These are phyloP conservation scores for Orthonyx spaldingii DNA, from an alignment of 2,113 vertebrate species.

Conservation along the genomic window DNA sequence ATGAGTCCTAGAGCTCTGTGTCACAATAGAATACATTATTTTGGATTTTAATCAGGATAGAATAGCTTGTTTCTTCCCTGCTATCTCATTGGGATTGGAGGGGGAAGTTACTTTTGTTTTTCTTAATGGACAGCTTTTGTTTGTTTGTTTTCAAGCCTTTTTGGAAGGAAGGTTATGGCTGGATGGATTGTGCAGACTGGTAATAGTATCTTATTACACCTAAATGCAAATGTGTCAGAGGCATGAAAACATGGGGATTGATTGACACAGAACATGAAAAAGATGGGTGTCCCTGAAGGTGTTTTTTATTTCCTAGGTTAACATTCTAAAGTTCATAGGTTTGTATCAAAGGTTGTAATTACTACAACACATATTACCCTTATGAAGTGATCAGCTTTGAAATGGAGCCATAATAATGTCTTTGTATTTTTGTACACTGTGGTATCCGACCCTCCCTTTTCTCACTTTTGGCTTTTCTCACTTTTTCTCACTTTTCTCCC, in stretches of 20 bases:
- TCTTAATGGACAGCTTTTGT: background rate
- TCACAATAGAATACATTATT: background rate
- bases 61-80: background rate
- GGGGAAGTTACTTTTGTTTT: background rate
- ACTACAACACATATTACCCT: background rate
- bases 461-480: no score
- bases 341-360: background rate
- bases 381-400: background rate
- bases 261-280: background rate
- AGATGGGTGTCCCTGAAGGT: background rate
- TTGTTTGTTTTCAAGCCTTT: background rate
- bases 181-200: background rate
- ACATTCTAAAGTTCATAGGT: background rate
- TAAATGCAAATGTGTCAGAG: background rate
- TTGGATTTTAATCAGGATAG: background rate
- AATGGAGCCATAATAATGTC: background rate
- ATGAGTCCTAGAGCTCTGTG: background rate
- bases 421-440: background rate
- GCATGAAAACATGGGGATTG: background rate
- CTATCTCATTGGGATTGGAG: background rate
- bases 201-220: background rate
- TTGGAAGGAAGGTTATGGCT: background rate
- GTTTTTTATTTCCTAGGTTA: background rate
- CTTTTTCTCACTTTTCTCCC: no score
- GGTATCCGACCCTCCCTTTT: constrained; percentile 31